Percentiles rank a stretch among this genome's conserved stretches.
Evolutionary conservation across 2,113 vertebrate genomes (phyloP).

Genomic region (Eurypyga helias): DNA sequence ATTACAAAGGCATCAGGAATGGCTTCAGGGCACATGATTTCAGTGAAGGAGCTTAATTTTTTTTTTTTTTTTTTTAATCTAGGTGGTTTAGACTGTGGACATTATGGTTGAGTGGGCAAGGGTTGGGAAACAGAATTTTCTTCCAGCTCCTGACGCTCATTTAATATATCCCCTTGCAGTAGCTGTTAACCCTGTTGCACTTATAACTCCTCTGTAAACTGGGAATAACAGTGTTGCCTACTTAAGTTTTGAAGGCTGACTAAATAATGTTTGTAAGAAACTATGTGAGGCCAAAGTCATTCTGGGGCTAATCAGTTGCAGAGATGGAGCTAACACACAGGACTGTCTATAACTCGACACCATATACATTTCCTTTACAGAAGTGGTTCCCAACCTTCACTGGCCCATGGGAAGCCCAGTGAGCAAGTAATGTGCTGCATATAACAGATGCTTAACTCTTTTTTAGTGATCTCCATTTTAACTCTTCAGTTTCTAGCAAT

Average conservation of each 20-base stretch:
- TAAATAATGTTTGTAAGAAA: conserved; percentile 25
- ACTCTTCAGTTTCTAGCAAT: conserved; percentile 19
- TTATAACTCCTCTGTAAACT: conserved; percentile 6
- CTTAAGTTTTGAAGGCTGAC: conserved; percentile 12
- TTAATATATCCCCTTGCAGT: neutral
- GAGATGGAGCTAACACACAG: conserved; percentile 19
- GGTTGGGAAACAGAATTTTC: neutral
- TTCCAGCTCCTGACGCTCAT: neutral
- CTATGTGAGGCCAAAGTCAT: conserved; percentile 19
- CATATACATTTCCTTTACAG: conserved; percentile 55
- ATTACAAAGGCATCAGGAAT: neutral
- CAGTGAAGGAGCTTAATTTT: neutral
- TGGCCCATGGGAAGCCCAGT: conserved; percentile 49
- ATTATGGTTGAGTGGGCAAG: neutral
- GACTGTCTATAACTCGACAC: conserved; percentile 49
- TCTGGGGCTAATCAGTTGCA: conserved; percentile 51
- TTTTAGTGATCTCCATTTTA: conserved; percentile 25
- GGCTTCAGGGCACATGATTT: neutral
- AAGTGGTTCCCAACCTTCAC: conserved; percentile 59
- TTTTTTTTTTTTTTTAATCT: neutral
- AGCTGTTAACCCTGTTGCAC: conserved; percentile 21
- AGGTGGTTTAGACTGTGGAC: conserved; percentile 3
- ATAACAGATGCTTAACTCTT: conserved; percentile 19
- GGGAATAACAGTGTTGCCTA: neutral
- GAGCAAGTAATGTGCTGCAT: neutral